Evolutionary conservation across 2,888 invertebrate genomes (phyloP).

Genomic region (Penaeus monodon): DNA sequence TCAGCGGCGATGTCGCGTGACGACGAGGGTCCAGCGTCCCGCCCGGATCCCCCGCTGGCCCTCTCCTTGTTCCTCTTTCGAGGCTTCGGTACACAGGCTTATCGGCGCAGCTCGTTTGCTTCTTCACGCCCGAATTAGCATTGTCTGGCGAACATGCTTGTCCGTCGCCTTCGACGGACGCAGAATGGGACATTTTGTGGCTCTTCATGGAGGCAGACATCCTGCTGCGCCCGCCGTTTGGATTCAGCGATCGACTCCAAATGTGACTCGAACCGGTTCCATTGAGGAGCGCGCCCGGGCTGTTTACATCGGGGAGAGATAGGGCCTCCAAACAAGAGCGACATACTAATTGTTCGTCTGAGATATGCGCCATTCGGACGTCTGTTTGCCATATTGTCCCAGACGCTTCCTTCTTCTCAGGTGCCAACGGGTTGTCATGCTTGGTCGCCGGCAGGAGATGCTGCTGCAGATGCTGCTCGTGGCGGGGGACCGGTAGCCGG

Average conservation of each 20-base stretch:
- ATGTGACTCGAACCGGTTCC: neutral
- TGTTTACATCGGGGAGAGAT: conserved; percentile 42
- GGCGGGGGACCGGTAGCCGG: no score
- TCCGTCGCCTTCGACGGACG: conserved; percentile 11
- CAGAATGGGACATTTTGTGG: conserved; percentile 13
- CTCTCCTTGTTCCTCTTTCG: conserved; percentile 38
- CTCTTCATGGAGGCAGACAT: neutral
- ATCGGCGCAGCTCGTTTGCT: conserved; percentile 13
- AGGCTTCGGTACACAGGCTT: conserved; percentile 39
- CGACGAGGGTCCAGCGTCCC: neutral
- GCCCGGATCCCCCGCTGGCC: conserved; percentile 17
- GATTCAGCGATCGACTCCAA: neutral
- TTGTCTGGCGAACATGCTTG: no score
- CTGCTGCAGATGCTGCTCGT: no score
- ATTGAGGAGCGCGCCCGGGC: conserved; percentile 15
- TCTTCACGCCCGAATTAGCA: conserved; percentile 6
- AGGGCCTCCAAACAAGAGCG: conserved; percentile 45
- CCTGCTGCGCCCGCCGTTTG: neutral
- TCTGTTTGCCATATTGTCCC: conserved; percentile 7
- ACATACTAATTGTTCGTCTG: conserved; percentile 31
- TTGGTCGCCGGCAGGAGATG: neutral
- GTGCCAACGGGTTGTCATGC: neutral
- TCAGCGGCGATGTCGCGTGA: neutral
- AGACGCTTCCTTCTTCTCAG: neutral
- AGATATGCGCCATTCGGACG: conserved; percentile 14